Evolutionary conservation across 2,113 vertebrate genomes (phyloP).

Genomic region (Otus sunia): DNA sequence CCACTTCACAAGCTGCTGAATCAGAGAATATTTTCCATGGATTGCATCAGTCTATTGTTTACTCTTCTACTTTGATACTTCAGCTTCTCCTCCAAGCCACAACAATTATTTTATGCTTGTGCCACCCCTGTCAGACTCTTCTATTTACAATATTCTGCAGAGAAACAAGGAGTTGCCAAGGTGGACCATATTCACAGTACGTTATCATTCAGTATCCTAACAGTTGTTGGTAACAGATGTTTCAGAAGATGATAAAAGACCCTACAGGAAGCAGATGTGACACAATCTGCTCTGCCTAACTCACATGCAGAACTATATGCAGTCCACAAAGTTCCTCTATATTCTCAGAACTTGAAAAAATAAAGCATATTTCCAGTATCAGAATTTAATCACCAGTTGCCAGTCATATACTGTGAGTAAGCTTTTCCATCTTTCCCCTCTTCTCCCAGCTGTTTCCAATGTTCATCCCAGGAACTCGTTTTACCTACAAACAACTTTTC

Average conservation of each 20-base stretch:
- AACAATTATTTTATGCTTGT: neutral
- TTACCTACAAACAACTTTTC: neutral
- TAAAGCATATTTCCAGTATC: neutral
- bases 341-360: neutral
- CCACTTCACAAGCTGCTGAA: neutral
- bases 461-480: neutral
- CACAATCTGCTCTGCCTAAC: conserved; percentile 21
- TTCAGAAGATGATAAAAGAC: conserved; percentile 7
- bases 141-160: neutral
- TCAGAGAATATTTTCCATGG: neutral
- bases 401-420: neutral
- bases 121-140: neutral
- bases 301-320: neutral
- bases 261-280: neutral
- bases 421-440: neutral
- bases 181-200: neutral
- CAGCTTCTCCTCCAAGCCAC: neutral
- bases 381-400: neutral
- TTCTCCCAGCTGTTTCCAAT: neutral
- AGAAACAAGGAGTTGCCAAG: neutral
- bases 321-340: neutral
- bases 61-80: neutral
- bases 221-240: neutral
- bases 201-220: neutral
- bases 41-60: neutral